These are phyloP conservation scores for Sarcophaga subvicina DNA, from an alignment of 2,888 invertebrate genomes.

Conservation along the genomic window DNA sequence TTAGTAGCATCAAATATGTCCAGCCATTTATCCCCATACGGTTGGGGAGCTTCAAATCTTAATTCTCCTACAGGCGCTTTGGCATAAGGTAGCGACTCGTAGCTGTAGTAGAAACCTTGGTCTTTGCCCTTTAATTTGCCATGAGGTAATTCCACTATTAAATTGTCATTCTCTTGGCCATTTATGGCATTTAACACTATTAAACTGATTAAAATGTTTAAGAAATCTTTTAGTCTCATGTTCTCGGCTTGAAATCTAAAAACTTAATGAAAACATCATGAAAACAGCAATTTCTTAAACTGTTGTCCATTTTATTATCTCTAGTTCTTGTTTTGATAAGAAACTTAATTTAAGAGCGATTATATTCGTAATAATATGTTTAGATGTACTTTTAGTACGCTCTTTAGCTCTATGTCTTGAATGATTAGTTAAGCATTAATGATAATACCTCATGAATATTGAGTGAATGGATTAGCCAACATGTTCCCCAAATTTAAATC, in stretches of 20 bases:
- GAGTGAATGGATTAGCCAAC: no score
- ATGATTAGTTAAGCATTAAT: no score
- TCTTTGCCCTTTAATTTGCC: constrained; percentile 76
- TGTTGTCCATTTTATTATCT: no score
- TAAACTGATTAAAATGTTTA: background rate
- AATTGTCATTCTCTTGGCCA: constrained; percentile 37
- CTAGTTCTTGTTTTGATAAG: no score
- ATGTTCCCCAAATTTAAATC: no score
- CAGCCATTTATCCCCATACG: constrained; percentile 72
- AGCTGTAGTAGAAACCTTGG: constrained; percentile 83
- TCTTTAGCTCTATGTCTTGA: no score
- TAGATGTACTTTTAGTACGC: no score
- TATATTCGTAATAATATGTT: no score
- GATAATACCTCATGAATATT: no score
- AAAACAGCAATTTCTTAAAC: no score
- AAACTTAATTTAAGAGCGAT: background rate
- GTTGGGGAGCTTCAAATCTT: constrained; percentile 83
- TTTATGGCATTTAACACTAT: background rate
- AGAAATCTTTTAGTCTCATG: background rate
- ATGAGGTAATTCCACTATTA: constrained; percentile 72
- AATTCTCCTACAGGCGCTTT: constrained; percentile 85
- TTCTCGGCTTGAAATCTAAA: background rate
- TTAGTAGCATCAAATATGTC: constrained; percentile 83
- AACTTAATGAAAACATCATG: no score
- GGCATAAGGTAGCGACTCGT: constrained; percentile 87